Evolutionary conservation across 2,888 invertebrate species (phyloP).

Genomic region (Chymomyza amoena): DNA sequence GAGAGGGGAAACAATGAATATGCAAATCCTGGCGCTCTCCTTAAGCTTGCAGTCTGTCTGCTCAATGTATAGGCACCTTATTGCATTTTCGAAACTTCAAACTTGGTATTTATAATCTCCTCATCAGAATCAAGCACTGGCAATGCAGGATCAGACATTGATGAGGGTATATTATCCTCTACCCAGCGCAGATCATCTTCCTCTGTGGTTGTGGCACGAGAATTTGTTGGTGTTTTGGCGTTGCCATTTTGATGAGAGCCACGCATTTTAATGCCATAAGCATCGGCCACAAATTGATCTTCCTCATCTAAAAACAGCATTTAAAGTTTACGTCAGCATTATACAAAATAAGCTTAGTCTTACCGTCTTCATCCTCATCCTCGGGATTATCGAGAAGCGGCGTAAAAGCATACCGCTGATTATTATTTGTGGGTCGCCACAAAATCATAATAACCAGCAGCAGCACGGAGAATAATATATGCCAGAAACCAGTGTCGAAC

Average conservation of each 20-base stretch:
- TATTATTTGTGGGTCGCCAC: constrained; percentile 97
- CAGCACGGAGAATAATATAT: constrained; percentile 92
- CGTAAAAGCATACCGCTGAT: constrained; percentile 96
- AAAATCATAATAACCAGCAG: constrained; percentile 95
- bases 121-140: constrained; percentile 88
- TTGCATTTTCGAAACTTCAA: constrained; percentile 94
- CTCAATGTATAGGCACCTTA: constrained; percentile 71
- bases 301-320: constrained; percentile 82
- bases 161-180: constrained; percentile 93
- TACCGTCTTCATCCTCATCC: constrained; percentile 86
- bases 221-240: constrained; percentile 75
- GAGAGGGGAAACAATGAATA: constrained; percentile 9
- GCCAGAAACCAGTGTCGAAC: constrained; percentile 98
- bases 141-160: constrained; percentile 85
- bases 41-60: neutral
- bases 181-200: constrained; percentile 94
- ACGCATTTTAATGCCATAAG: constrained; percentile 90
- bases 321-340: neutral
- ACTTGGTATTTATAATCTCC: constrained; percentile 90
- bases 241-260: constrained; percentile 79
- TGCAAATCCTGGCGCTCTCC: constrained; percentile 5
- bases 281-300: constrained; percentile 91
- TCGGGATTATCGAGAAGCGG: constrained; percentile 92
- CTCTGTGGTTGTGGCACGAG: constrained; percentile 79
- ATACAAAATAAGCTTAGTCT: neutral